Percentiles rank a stretch among this genome's conserved stretches.
These are phyloP conservation scores for Drosophila flavopinicola DNA, from an alignment of 2,888 invertebrate genomes.

Conservation along the genomic window DNA sequence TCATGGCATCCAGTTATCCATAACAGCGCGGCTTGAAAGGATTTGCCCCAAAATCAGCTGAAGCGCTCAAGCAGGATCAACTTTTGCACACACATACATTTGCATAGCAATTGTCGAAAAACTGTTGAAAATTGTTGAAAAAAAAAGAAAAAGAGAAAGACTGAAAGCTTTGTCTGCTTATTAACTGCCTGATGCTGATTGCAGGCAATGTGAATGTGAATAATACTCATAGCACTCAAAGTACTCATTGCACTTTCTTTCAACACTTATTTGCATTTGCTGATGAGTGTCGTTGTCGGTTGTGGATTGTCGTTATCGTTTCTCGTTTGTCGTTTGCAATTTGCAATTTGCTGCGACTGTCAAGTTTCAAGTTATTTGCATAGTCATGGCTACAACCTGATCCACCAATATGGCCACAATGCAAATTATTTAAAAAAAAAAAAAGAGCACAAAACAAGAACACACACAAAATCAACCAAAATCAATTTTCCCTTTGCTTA, in stretches of 20 bases:
- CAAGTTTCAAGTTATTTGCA: constrained; percentile 68
- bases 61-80: constrained; percentile 20
- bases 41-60: constrained; percentile 30
- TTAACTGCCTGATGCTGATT: constrained; percentile 57
- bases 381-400: constrained; percentile 66
- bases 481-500: constrained; percentile 76
- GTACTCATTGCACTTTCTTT: constrained; percentile 34
- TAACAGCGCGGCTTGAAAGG: constrained; percentile 53
- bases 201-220: constrained; percentile 32
- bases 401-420: constrained; percentile 48
- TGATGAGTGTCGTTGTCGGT: constrained; percentile 47
- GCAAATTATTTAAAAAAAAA: constrained; percentile 51
- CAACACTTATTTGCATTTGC: constrained; percentile 65
- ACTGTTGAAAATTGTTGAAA: constrained; percentile 30
- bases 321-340: constrained; percentile 21
- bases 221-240: constrained; percentile 29
- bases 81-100: constrained; percentile 47
- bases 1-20: constrained; percentile 52
- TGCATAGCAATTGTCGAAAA: constrained; percentile 58
- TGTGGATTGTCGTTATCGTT: constrained; percentile 3
- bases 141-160: constrained; percentile 24
- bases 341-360: constrained; percentile 55
- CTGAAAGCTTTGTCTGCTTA: constrained; percentile 62
- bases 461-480: constrained; percentile 36
- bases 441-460: constrained; percentile 14